phyloP scores from a whole-genome alignment of 1,140 invertebrate genomes.

The Planococcus citri region DNA sequence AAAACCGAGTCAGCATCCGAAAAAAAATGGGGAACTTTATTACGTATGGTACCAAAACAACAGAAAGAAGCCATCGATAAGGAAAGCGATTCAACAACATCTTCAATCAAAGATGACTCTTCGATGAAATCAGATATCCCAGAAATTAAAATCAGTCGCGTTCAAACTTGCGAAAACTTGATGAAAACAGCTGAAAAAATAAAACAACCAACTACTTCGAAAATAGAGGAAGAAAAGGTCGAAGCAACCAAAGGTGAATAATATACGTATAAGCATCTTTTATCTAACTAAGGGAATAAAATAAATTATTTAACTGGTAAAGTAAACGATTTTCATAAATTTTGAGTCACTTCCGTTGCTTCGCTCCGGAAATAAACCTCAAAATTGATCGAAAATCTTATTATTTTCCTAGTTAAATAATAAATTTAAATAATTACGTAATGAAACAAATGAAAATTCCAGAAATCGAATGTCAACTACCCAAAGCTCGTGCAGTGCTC shows the following conservation, averaged over 20 bases:
- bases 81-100: background rate
- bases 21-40: slow-evolving; percentile 2
- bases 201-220: background rate
- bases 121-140: background rate
- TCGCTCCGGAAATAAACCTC: too few relatives aligned
- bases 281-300: too few relatives aligned
- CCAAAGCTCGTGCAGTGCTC: background rate
- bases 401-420: too few relatives aligned
- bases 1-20: background rate
- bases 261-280: background rate
- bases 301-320: too few relatives aligned
- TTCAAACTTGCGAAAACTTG: background rate
- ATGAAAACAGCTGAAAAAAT: background rate
- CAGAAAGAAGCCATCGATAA: background rate
- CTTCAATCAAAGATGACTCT: background rate
- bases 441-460: background rate
- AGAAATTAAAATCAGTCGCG: background rate
- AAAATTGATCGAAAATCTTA: too few relatives aligned
- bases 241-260: background rate
- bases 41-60: background rate
- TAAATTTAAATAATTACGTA: too few relatives aligned
- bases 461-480: background rate
- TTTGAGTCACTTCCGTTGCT: too few relatives aligned
- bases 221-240: background rate
- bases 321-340: too few relatives aligned